Percentiles rank a stretch among this genome's conserved stretches.
These are phyloP conservation scores for Puma concolor DNA, from an alignment of 2,113 vertebrate genomes.

Conservation along the genomic window DNA sequence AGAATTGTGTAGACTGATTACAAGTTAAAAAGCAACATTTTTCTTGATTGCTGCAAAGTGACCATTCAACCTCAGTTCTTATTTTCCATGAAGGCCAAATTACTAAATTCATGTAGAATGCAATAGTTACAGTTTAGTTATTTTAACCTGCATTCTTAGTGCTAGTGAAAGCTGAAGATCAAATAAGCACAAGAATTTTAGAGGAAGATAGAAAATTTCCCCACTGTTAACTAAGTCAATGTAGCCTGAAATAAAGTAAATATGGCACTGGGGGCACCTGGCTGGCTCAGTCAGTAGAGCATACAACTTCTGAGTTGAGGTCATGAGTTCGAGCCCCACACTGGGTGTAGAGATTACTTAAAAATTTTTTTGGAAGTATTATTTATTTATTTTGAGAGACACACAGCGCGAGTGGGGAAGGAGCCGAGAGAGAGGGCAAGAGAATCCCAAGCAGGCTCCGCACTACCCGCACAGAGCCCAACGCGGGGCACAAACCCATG, in stretches of 20 bases:
- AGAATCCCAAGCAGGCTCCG: no score
- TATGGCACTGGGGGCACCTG: not conserved
- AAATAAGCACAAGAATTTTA: conserved; percentile 40
- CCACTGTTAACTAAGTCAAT: not conserved
- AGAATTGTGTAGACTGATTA: conserved; percentile 18
- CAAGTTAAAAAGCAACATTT: conserved; percentile 43
- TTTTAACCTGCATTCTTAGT: conserved; percentile 31
- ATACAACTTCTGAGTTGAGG: no score
- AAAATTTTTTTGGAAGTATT: no score
- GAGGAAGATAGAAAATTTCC: not conserved
- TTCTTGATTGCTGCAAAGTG: conserved; percentile 47
- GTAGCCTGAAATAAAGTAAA: not conserved
- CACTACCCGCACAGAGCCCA: no score
- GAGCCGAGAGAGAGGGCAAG: no score
- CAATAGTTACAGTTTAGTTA: conserved; percentile 33
- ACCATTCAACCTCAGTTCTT: conserved; percentile 33
- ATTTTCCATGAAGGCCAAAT: conserved; percentile 54
- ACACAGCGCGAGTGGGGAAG: no score
- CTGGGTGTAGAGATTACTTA: no score
- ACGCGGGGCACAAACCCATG: no score
- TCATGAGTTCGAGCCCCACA: no score
- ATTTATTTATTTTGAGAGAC: no score
- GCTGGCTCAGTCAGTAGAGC: no score
- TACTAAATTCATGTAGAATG: conserved; percentile 41
- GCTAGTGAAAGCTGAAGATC: conserved; percentile 3